A percentile compares a stretch with the other conserved stretches of the same genome.
These are phyloP conservation scores for Oxygymnocypris stewartii DNA, from an alignment of 2,113 vertebrate species.

Conservation along the genomic window DNA sequence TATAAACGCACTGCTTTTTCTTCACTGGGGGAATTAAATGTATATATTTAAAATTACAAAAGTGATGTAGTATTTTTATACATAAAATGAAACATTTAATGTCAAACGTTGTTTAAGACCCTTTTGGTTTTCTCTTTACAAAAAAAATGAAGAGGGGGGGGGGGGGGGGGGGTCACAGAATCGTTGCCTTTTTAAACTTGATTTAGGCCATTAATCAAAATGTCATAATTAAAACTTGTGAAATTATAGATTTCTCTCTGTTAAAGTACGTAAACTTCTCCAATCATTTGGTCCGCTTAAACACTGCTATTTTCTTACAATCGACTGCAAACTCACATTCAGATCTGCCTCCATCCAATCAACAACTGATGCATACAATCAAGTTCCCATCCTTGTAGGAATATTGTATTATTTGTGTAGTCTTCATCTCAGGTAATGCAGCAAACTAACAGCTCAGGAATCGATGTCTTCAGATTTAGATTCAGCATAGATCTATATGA, in stretches of 20 bases:
- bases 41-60: too few relatives aligned
- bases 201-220: background rate
- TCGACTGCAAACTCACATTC: background rate
- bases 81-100: too few relatives aligned
- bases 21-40: too few relatives aligned
- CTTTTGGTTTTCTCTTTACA: too few relatives aligned
- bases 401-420: background rate
- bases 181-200: background rate
- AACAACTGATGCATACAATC: background rate
- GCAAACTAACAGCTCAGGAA: background rate
- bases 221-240: background rate
- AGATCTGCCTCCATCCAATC: background rate
- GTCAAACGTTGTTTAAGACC: too few relatives aligned
- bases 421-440: background rate
- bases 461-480: background rate
- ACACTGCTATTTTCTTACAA: background rate
- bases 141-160: too few relatives aligned
- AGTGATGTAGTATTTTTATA: too few relatives aligned
- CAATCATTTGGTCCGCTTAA: background rate
- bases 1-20: too few relatives aligned
- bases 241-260: background rate
- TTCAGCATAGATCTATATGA: background rate
- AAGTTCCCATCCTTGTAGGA: too few relatives aligned
- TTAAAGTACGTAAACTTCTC: background rate
- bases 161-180: too few relatives aligned